Evolutionary conservation across 2,888 invertebrate genomes (phyloP).

Genomic region (Nesidiocoris tenuis): DNA sequence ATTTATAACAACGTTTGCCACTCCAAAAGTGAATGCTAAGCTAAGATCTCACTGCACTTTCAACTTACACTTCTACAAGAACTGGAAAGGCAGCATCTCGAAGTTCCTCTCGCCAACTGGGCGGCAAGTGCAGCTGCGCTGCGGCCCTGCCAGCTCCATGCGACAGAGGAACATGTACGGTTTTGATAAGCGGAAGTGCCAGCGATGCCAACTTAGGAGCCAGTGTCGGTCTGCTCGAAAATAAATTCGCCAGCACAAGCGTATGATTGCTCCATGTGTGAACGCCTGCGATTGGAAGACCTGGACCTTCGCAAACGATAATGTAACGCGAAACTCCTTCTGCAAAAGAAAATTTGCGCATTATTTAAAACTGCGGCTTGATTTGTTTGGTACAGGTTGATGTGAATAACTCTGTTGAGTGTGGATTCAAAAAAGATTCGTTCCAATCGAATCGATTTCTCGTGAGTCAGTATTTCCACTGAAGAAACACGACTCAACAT

Average conservation of each 20-base stretch:
- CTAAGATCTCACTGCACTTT: too few species aligned
- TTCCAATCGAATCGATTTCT: too few species aligned
- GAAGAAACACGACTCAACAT: too few species aligned
- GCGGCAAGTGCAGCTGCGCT: slow-evolving; percentile 83
- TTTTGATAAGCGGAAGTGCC: slow-evolving; percentile 78
- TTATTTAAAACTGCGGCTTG: too few species aligned
- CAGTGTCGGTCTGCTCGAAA: slow-evolving; percentile 62
- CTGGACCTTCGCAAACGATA: slow-evolving; percentile 88
- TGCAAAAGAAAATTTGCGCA: slow-evolving; percentile 11
- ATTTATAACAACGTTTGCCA: too few species aligned
- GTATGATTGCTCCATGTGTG: slow-evolving; percentile 75
- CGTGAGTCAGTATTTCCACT: too few species aligned
- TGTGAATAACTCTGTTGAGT: too few species aligned
- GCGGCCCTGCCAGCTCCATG: slow-evolving; percentile 79
- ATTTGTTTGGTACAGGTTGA: too few species aligned
- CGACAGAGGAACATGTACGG: slow-evolving; percentile 80
- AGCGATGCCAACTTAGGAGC: slow-evolving; percentile 64
- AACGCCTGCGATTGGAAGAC: slow-evolving; percentile 78
- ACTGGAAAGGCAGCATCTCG: slow-evolving; percentile 85
- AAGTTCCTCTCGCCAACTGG: slow-evolving; percentile 81
- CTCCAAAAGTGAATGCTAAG: too few species aligned
- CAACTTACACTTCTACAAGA: slow-evolving; percentile 80
- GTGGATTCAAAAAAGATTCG: too few species aligned
- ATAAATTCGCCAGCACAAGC: slow-evolving; percentile 68
- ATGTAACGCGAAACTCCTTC: slow-evolving; percentile 62